These are phyloP conservation scores for Polylopha cassiicola DNA, from an alignment of 2,888 invertebrate genomes.

Conservation along the genomic window DNA sequence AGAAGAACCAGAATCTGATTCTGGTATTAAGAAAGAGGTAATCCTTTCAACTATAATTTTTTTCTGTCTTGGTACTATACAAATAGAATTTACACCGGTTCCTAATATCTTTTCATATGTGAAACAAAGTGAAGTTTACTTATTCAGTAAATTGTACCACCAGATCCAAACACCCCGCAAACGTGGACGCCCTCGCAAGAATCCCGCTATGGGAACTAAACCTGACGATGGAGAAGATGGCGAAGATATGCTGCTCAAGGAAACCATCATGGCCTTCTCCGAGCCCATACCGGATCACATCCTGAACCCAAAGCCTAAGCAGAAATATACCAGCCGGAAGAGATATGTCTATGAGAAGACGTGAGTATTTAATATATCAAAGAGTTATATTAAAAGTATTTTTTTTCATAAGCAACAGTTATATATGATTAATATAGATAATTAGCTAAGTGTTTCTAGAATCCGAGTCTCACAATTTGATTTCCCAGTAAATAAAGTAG, in stretches of 20 bases:
- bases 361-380: conserved; percentile 40
- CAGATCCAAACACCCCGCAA: conserved; percentile 36
- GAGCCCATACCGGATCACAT: conserved; percentile 69
- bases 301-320: conserved; percentile 63
- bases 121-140: too few relatives aligned
- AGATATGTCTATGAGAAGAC: conserved; percentile 66
- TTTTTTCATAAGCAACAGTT: too few relatives aligned
- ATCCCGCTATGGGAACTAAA: conserved; percentile 24
- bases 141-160: too few relatives aligned
- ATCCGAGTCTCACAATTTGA: too few relatives aligned
- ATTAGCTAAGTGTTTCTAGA: too few relatives aligned
- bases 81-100: too few relatives aligned
- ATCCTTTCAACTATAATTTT: too few relatives aligned
- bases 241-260: conserved; percentile 66
- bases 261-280: conserved; percentile 68
- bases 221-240: conserved; percentile 40
- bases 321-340: conserved; percentile 49
- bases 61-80: too few relatives aligned
- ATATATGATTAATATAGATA: too few relatives aligned
- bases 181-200: conserved; percentile 63
- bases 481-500: too few relatives aligned
- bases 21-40: conserved; percentile 39
- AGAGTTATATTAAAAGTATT: too few relatives aligned
- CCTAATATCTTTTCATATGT: too few relatives aligned
- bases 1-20: conserved; percentile 37